Base-by-base conservation (phyloP, 2,113 vertebrate species). In the Collichthys lucidus region DNA sequence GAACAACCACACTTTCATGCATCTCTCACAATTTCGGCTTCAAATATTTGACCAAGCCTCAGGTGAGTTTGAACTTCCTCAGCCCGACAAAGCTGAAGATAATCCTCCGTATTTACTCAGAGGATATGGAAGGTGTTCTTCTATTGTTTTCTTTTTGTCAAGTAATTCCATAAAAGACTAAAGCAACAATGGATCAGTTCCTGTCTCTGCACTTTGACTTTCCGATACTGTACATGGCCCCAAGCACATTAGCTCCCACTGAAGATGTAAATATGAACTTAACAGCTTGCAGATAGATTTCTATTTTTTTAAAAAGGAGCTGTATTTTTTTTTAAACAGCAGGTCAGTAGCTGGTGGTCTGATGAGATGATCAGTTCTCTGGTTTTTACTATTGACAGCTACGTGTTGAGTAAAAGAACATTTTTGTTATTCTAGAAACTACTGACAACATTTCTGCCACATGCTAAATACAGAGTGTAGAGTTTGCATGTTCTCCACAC, bases 1-100 rank as follows among this genome's bases (percentile, higher is more conserved):
- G 66, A 80, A 49, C 79, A 64, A 22, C 63, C 64, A 75, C 79
- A 74, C 66, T 74, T 47, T n/a, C 1, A 42, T 42, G 14, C 46
- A 74, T 62, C 60, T 3, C 24, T 16, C 8, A 24, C 26, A 59
- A 56, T 68, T 65, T 65, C 29, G 4, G 5, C 35, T 71, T 71
- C 22, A 82, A 74, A 80, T 82, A 70, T 80, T 80, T 62, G 66
- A 76, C 50, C 56, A 82, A 64, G 75, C 19, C 22, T 55, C 4
- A 59, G 19, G 40, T 62, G 26, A 15, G 6, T 69, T 85, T 56
- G 40, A 49, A 40, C n/a, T 59, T 63, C 9, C 29, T 57, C 14
- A 0, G 55, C 16, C 44, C 5, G 57, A 49, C 15, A 11, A 4
- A 47, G n/a, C 19, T 47, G 24, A 44, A 47, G 44, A 9, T 47